Evolutionary conservation across 2,797 vertebrate genomes (phyloP).

Genomic region (Melanotaenia boesemani): DNA sequence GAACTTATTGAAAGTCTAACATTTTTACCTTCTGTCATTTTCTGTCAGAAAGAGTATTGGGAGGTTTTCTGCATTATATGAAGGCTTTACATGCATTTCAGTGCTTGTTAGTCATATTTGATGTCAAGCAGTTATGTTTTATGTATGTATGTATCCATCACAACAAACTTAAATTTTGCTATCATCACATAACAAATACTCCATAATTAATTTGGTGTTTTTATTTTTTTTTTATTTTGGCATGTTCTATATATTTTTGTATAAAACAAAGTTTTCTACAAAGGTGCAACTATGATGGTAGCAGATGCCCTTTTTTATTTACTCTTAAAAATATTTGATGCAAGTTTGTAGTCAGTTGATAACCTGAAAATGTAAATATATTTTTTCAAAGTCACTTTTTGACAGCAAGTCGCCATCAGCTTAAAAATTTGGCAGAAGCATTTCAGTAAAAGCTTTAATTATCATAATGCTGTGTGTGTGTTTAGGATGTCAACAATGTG

Average conservation of each 20-base stretch:
- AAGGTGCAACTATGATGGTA: background rate
- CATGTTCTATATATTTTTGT: too few species aligned
- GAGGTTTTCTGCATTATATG: background rate
- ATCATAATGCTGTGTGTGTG: constrained; percentile 43
- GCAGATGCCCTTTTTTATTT: background rate
- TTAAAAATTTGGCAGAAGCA: constrained; percentile 36
- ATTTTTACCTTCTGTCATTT: background rate
- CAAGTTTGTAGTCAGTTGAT: constrained; percentile 20
- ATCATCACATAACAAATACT: background rate
- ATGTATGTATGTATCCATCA: constrained; percentile 19
- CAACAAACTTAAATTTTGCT: background rate
- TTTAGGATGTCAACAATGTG: constrained; percentile 29
- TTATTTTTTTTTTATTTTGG: too few species aligned
- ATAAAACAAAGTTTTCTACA: too few species aligned
- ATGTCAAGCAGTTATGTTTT: background rate
- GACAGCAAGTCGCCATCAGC: constrained; percentile 43
- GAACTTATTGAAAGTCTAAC: constrained; percentile 18
- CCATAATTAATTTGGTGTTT: too few species aligned
- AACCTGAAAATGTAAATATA: constrained; percentile 25
- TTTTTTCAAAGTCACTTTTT: constrained; percentile 40
- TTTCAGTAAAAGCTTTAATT: constrained; percentile 54
- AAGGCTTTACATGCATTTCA: background rate
- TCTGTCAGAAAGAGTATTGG: background rate
- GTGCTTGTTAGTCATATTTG: constrained; percentile 3
- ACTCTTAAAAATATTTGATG: constrained; percentile 6